Conservation (phyloP, 2,113 vertebrate species). For the Laticauda colubrina region DNA sequence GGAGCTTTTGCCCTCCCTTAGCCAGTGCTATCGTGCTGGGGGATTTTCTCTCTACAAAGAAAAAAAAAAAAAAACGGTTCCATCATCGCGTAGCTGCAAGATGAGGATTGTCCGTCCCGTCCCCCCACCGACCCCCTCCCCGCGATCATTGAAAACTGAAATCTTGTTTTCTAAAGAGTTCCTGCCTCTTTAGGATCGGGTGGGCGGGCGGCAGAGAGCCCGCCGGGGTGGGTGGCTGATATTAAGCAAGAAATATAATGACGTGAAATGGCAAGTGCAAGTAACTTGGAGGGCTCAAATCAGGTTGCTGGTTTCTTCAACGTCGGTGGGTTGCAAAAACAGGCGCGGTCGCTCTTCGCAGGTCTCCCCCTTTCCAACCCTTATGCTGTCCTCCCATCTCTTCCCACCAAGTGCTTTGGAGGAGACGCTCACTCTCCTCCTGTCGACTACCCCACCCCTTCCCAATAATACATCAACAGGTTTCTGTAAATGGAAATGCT, state of each 20-base stretch:
- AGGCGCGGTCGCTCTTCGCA: conserved; percentile 68
- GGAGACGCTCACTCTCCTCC: neutral
- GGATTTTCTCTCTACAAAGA: neutral
- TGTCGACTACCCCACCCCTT: neutral
- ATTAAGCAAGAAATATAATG: neutral
- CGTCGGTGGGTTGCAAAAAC: conserved; percentile 64
- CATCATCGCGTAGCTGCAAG: neutral
- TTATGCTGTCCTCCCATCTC: neutral
- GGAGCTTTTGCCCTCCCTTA: neutral
- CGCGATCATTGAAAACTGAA: neutral
- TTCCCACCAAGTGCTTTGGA: conserved; percentile 32
- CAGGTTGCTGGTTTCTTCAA: conserved; percentile 53
- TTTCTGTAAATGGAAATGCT: conserved; percentile 37
- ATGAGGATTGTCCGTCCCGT: neutral
- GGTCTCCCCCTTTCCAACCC: neutral
- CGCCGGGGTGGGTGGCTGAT: neutral
- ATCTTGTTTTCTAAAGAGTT: neutral
- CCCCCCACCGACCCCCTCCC: neutral
- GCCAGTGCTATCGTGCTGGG: neutral
- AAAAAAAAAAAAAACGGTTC: too few relatives aligned
- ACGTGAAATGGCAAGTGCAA: neutral
- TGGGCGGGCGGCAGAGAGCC: conserved; percentile 39
- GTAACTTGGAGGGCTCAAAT: neutral
- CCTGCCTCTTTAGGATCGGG: conserved; percentile 37
- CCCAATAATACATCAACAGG: conserved; percentile 53